Conservation (phyloP, 2,113 vertebrate species). For the Equus przewalskii region DNA sequence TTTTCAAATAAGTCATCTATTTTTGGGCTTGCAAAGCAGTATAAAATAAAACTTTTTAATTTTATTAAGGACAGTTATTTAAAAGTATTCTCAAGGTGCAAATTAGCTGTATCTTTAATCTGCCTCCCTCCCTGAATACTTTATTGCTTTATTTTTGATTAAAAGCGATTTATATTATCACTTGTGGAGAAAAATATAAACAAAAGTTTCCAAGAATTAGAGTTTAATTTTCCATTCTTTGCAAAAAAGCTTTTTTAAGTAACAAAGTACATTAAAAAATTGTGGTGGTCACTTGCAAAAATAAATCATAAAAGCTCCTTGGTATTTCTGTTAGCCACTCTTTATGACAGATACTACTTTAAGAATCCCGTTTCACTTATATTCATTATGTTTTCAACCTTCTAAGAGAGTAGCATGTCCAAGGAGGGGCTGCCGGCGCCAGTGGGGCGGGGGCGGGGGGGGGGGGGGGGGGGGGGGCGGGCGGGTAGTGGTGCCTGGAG, state of each 20-base stretch:
- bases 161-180: slow-evolving; percentile 37
- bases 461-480: not conserved
- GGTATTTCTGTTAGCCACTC: slow-evolving; percentile 9
- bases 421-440: not conserved
- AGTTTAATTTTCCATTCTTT: not conserved
- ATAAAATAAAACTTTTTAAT: not conserved
- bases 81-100: not conserved
- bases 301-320: slow-evolving; percentile 49
- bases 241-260: not conserved
- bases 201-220: not conserved
- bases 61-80: not conserved
- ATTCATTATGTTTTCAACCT: slow-evolving; percentile 55
- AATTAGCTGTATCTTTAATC: not conserved
- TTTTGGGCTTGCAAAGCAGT: slow-evolving; percentile 17
- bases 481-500: not conserved
- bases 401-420: not conserved
- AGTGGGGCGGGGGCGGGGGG: not conserved
- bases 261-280: not conserved
- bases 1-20: not conserved
- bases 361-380: not conserved
- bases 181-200: not conserved
- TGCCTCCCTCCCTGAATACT: not conserved
- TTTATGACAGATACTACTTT: not conserved
- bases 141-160: not conserved
- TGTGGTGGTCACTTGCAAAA: slow-evolving; percentile 38